A percentile compares a stretch with the other conserved stretches of the same genome.
Evolutionary conservation across 2,113 vertebrate genomes (phyloP).

Genomic region (Aptenodytes patagonicus): DNA sequence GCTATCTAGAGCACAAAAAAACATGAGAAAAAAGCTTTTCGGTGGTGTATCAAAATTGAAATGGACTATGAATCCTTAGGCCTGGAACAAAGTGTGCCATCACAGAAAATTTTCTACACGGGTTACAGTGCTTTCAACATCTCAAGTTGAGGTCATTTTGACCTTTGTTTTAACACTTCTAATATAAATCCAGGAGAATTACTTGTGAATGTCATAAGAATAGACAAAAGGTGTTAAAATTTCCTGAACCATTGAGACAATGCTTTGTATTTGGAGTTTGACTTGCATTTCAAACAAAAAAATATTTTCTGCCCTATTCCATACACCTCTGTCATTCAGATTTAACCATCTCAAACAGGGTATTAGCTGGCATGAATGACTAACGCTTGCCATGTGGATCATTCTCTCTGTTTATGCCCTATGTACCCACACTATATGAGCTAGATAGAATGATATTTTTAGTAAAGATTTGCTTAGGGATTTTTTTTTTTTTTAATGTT

Average conservation of each 20-base stretch:
- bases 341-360: not conserved
- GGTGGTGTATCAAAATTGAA: not conserved
- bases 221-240: not conserved
- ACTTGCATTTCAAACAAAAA: not conserved
- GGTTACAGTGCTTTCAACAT: not conserved
- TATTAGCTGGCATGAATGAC: not conserved
- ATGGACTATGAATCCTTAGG: not conserved
- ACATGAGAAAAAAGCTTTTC: rapidly evolving
- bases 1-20: not conserved
- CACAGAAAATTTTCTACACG: not conserved
- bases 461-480: not conserved
- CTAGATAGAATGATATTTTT: not conserved
- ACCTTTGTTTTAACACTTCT: not conserved
- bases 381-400: rapidly evolving
- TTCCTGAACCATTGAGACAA: not conserved
- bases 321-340: not conserved
- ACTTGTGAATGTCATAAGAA: not conserved
- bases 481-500: not conserved
- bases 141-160: not conserved
- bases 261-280: not conserved
- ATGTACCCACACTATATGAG: not conserved
- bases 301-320: not conserved
- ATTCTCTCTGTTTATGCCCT: not conserved
- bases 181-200: not conserved
- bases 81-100: not conserved